A percentile compares a stretch with the other conserved stretches of the same genome.
These are phyloP conservation scores for Phalloptychus januarius DNA, from an alignment of 2,797 vertebrate species.

Conservation along the genomic window DNA sequence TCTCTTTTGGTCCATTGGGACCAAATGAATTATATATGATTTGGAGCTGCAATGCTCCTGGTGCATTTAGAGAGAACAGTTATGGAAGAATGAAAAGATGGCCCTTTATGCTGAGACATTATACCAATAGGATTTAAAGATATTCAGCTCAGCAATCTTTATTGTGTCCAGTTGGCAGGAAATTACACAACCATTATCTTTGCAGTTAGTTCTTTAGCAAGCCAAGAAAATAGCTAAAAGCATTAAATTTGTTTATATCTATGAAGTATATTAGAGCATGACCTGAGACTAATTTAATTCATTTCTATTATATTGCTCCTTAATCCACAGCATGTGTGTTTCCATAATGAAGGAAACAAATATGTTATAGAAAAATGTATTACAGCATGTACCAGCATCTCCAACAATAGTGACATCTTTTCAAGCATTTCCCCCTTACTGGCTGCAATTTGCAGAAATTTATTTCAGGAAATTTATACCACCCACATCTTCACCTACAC, in stretches of 20 bases:
- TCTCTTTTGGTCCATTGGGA: slow-evolving; percentile 38
- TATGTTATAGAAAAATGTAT: slow-evolving; percentile 2
- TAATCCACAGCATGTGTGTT: slow-evolving; percentile 21
- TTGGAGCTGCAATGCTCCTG: slow-evolving; percentile 54
- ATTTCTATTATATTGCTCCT: background rate
- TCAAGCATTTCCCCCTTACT: slow-evolving; percentile 34
- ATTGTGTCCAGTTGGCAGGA: slow-evolving; percentile 68
- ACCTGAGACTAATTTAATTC: background rate
- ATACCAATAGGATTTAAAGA: slow-evolving; percentile 58
- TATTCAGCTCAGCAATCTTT: slow-evolving; percentile 55
- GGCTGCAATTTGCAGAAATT: slow-evolving; percentile 30
- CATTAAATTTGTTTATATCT: slow-evolving; percentile 18
- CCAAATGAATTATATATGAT: slow-evolving; percentile 59
- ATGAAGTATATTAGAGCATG: slow-evolving; percentile 28
- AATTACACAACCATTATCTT: slow-evolving; percentile 53
- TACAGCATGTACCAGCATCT: slow-evolving; percentile 8
- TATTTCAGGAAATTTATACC: slow-evolving; percentile 48
- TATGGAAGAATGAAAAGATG: slow-evolving; percentile 57
- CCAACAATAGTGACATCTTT: slow-evolving; percentile 23
- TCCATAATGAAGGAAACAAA: slow-evolving; percentile 7
- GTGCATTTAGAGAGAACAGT: slow-evolving; percentile 59
- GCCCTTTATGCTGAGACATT: slow-evolving; percentile 63
- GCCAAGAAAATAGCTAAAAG: slow-evolving; percentile 16
- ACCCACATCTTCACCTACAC: slow-evolving; percentile 53
- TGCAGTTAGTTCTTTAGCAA: slow-evolving; percentile 39